phyloP scores from a whole-genome alignment of 64 coral and sea anemone species.

The Exaiptasia diaphana region DNA sequence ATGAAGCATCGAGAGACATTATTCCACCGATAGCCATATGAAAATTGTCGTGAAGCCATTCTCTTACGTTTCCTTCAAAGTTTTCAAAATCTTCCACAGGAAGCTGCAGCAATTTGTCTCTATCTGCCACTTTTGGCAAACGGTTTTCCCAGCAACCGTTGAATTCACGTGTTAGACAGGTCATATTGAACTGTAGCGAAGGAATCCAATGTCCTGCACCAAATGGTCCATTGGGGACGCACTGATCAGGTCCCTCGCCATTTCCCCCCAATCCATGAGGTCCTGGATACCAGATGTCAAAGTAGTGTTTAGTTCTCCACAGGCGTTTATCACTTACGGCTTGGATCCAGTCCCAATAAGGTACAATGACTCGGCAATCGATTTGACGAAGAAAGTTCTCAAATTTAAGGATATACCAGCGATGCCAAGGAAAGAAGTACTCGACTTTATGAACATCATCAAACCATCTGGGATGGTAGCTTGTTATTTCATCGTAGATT shows the following conservation, averaged over 20 bases:
- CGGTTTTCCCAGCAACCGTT: neutral
- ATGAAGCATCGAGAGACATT: conserved; percentile 23
- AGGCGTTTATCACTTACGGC: conserved; percentile 7
- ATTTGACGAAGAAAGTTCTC: conserved; percentile 68
- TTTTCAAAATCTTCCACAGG: conserved; percentile 28
- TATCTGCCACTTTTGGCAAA: conserved; percentile 6
- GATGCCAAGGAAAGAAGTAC: conserved; percentile 79
- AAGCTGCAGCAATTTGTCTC: conserved; percentile 2
- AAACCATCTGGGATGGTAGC: conserved; percentile 39
- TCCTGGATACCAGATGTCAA: conserved; percentile 71
- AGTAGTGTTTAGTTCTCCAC: conserved; percentile 26
- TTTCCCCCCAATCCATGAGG: conserved; percentile 70
- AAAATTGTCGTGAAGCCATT: conserved; percentile 24
- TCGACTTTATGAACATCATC: conserved; percentile 12
- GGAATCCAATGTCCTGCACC: conserved; percentile 6
- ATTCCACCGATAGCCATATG: conserved; percentile 59
- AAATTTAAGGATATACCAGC: conserved; percentile 54
- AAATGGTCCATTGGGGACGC: conserved; percentile 61
- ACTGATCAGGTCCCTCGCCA: neutral
- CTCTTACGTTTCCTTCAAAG: conserved; percentile 47
- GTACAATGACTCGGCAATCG: conserved; percentile 77
- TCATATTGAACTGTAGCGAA: neutral
- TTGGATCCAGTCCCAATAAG: conserved; percentile 74
- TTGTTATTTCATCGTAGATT: conserved; percentile 28
- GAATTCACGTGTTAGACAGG: conserved; percentile 54